Evolutionary conservation across 1,140 invertebrate species (phyloP), one percentile per base, ranked within the genome.

Genomic region (Bombus cullumanus): DNA sequence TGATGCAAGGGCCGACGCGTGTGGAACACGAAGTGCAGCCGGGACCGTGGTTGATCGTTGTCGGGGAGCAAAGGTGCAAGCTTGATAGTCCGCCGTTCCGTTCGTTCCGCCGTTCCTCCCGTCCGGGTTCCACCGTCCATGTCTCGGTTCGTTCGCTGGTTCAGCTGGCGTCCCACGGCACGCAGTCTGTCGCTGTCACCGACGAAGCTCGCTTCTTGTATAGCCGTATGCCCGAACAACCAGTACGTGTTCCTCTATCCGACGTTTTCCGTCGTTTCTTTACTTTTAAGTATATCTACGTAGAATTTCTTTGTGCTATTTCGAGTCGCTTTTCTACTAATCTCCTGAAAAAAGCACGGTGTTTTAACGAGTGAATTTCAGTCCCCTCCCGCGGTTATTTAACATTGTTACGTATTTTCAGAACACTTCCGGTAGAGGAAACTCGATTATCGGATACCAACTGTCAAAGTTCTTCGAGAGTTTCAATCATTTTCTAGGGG

Each of bases 1-100:
- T 59, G 73, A 81, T 74, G 74, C 69, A 59, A 91, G 84, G 89
- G 86, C 86, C 85, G 85, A 89, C 89, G 88, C 89, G 90, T 91
- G 86, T 86, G 88, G 75, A 81, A 80, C 81, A 74, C 87, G 25
- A 82, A 88, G 84, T 92, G 91, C 87, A 87, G 88, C 86, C 72
- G 43, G 41, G 88, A 86, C 31, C 68, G 72, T 31, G 79, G 47
- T 66, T 43, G 75, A 84, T 84, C 68, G 41, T 81, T 74, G 69
- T 66, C 83, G 77, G 34, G 64, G 22, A 43, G 31, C 78, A 72
- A 80, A 81, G 71, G 84, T 85, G 57, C 64, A 66, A 69, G 59
- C 68, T 81, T 87, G 83, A 85, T 81, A 76, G 47, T 88, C 86
- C 75, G 73, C 62, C 68, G 71, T 69, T 73, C 47, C 80, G 74